Evolutionary conservation across 1,140 invertebrate genomes (phyloP), one percentile per base, ranked within the genome.

Genomic region (Xylocopa sonorina): DNA sequence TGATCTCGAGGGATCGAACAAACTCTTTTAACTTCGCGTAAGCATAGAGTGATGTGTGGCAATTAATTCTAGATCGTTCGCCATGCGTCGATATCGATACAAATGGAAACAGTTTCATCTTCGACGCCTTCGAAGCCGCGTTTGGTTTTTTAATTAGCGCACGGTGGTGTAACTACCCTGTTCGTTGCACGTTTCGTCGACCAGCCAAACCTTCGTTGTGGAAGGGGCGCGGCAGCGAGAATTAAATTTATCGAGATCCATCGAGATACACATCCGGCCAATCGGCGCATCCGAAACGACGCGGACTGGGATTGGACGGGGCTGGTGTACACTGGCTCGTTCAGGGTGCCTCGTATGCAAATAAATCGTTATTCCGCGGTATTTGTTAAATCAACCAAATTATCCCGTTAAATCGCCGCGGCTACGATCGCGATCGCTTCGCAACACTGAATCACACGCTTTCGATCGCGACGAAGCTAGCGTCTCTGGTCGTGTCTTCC

Each of bases 381-480:
- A 82, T 86, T 86, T 85, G 84, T 86, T 86, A 86, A 85, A 85
- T 85, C 83, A 85, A 82, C 83, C 74, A 82, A 86, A 86, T 86
- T 86, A 86, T 86, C 85, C 76, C 67, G 83, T 86, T 86, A 85
- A 86, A 86, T 85, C 80, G 83, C 50, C 64, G 57, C 80, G 66
- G 82, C 85, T 84, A 75, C 74, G 72, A 83, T 72, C 73, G 38
- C 74, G 63, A 68, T 62, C 58, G 55, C 67, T 57, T 32, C 64
- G 66, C n/a, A n/a, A n/a, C n/a, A n/a, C 60, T 77, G 83, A 84
- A 66, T 85, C 84, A 85, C 81, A 85, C 73, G 73, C 55, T 78
- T 81, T 81, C 79, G 74, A 84, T 84, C 83, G 82, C 46, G 81
- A 64, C 9, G 38, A 38, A 38, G 9, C 3, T 9, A 62, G 18